Evolutionary conservation across 2,113 vertebrate genomes (phyloP).

Genomic region (Alexandromys fortis): DNA sequence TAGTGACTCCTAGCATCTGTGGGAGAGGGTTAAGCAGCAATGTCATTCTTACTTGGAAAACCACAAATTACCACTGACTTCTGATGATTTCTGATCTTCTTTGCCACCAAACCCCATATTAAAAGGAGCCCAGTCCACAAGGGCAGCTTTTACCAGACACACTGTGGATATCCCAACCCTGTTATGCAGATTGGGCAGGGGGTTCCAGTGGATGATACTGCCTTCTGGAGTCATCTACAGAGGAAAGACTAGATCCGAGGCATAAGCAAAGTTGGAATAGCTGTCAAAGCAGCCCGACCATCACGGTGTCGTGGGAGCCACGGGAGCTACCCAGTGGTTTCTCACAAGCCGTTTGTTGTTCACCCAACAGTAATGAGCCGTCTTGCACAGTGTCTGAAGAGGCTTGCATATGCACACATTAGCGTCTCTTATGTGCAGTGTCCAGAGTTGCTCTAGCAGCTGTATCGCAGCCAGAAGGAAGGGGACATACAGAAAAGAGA

Average conservation of each 20-base stretch:
- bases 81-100: constrained; percentile 36
- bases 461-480: neutral
- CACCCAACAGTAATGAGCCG: neutral
- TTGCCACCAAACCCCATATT: neutral
- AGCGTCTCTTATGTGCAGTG: neutral
- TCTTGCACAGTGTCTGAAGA: neutral
- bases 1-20: constrained; percentile 47
- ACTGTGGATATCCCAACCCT: neutral
- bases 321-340: neutral
- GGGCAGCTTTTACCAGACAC: neutral
- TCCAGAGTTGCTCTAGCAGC: neutral
- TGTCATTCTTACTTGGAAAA: constrained; percentile 61
- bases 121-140: neutral
- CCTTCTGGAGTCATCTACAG: neutral
- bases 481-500: accelerated
- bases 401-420: neutral
- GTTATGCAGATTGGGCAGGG: neutral
- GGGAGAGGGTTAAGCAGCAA: constrained; percentile 29
- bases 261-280: neutral
- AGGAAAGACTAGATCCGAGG: neutral
- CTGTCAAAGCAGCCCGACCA: neutral
- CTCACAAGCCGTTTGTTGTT: neutral
- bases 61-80: constrained; percentile 61
- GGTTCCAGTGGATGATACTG: neutral
- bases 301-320: neutral